Base-by-base conservation (phyloP, 2,888 invertebrate species). In the Ectemnius continuus region DNA sequence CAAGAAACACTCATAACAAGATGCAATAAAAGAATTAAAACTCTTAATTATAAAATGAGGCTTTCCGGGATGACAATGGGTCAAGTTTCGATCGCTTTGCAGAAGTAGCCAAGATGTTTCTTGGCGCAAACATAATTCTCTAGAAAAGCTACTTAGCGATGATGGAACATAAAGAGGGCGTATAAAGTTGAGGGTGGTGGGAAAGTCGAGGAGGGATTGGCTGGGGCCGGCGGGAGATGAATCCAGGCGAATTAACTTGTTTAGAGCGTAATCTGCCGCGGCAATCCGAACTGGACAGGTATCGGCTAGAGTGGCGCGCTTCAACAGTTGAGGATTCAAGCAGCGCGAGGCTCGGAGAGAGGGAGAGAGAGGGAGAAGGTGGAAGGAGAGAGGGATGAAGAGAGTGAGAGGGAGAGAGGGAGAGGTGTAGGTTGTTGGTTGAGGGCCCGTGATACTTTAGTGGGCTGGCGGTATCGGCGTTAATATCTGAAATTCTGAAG, bases 231-330 rank as follows among this genome's bases (percentile, higher is more conserved):
- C 36, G 36, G 6, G 36, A 36, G 36, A 36, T 36, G 36, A 36
- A 36, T 36, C 36, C 52, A 52, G 52, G 14, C 16, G 84, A 85
- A 88, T 88, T 87, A 88, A 88, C 88, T 87, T 83, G 86, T 88
- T 81, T 82, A 82, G 82, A 74, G 52, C 67, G 63, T 80, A 81
- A 86, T 87, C 87, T 87, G 78, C 67, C 59, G 47, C 65, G 63
- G 65, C 73, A 83, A 86, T 87, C 84, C 84, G 70, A 73, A 76
- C 61, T 61, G 73, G 81, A 72, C 73, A 69, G 67, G 65, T n/a
- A 64, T 36, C 57, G 61, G 11, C 64, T 64, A 67, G 67, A 61
- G 61, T 36, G n/a, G n/a, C 59, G 20, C 61, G 61, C 61, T 47
- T 36, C 66, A 63, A 60, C 8, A 18, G 18, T 48, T 16, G 13